Conservation (phyloP, 2,797 vertebrate species). For the Dendrocincla fuliginosa region DNA sequence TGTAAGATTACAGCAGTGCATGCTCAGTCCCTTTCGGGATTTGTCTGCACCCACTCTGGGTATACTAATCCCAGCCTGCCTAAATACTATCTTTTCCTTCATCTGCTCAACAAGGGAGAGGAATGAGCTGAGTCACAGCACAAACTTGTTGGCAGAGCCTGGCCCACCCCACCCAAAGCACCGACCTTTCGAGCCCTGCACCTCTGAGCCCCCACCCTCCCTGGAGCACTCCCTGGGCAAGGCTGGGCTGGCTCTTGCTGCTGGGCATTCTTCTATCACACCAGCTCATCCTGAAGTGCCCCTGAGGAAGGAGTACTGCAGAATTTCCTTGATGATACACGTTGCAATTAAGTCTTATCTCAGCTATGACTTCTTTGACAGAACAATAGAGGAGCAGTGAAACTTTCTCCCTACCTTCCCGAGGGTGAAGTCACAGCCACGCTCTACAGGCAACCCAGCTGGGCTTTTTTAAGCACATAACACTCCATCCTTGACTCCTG, state of each 20-base stretch:
- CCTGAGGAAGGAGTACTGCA: background rate
- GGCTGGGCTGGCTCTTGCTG: background rate
- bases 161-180: background rate
- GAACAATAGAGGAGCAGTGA: background rate
- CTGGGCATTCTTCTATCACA: background rate
- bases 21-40: background rate
- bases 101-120: background rate
- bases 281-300: background rate
- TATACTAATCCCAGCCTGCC: background rate
- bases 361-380: background rate
- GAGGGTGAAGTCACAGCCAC: fast-evolving
- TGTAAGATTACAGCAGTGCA: background rate
- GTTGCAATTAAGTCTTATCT: background rate
- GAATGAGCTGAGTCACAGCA: conserved; percentile 21
- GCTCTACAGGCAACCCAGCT: background rate
- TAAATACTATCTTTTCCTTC: background rate
- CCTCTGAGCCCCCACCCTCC: background rate
- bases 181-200: background rate
- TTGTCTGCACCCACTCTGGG: background rate
- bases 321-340: background rate
- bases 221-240: background rate
- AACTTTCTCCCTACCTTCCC: background rate
- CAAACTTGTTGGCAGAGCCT: background rate
- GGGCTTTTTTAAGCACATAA: background rate
- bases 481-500: background rate